Evolutionary conservation across 2,888 invertebrate species (phyloP).

Genomic region (Lamellibrachia satsuma): DNA sequence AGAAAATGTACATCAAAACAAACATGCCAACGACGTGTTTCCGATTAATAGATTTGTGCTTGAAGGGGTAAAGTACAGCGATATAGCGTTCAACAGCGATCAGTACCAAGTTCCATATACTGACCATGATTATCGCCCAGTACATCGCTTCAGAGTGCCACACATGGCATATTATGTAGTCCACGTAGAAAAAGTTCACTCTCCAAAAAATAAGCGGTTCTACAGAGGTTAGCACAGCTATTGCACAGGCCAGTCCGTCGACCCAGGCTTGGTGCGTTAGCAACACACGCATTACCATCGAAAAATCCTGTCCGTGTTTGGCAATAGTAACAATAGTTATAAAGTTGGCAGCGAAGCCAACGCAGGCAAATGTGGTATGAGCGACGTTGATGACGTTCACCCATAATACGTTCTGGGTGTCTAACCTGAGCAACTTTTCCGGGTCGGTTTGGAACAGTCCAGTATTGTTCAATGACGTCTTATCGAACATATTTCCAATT

Average conservation of each 20-base stretch:
- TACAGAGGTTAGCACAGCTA: background rate
- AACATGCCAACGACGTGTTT: background rate
- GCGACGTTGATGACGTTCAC: background rate
- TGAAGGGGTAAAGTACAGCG: background rate
- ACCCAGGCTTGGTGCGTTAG: background rate
- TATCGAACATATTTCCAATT: background rate
- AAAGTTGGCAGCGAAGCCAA: background rate
- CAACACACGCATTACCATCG: background rate
- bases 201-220: background rate
- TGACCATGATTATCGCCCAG: background rate
- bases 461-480: background rate
- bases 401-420: background rate
- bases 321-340: background rate
- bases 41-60: background rate
- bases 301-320: background rate
- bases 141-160: background rate
- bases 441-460: background rate
- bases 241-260: background rate
- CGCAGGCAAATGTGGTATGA: background rate
- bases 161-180: background rate
- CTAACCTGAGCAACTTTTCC: background rate
- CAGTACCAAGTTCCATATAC: slow-evolving; percentile 4
- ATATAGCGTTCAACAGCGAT: background rate
- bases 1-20: background rate
- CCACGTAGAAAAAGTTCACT: background rate